phyloP scores from a whole-genome alignment of 1,140 invertebrate species.

The Radopholus similis region DNA sequence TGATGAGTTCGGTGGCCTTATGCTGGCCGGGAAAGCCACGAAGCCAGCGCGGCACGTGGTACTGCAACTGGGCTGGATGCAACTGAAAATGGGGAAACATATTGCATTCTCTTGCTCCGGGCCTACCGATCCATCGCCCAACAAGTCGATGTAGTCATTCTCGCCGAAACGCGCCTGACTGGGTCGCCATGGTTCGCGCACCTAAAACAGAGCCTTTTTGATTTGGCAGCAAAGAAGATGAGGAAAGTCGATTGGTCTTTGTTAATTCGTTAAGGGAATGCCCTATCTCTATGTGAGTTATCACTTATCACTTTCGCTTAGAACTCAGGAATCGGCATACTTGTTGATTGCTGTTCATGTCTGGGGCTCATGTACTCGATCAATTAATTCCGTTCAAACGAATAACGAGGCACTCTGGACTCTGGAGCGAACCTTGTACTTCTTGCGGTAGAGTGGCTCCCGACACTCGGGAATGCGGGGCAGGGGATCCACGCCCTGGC shows the following conservation, averaged over 20 bases:
- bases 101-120: too few relatives aligned
- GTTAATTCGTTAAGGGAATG: too few relatives aligned
- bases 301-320: too few relatives aligned
- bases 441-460: slow-evolving; percentile 41
- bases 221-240: too few relatives aligned
- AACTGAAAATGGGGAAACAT: too few relatives aligned
- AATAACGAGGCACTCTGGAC: too few relatives aligned
- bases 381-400: too few relatives aligned
- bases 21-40: slow-evolving; percentile 59
- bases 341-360: too few relatives aligned
- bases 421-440: slow-evolving; percentile 43
- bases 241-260: too few relatives aligned
- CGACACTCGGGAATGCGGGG: slow-evolving; percentile 51
- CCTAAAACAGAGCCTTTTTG: slow-evolving; percentile 8
- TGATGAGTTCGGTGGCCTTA: slow-evolving; percentile 54
- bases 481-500: slow-evolving; percentile 50
- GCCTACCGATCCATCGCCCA: slow-evolving; percentile 30
- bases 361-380: too few relatives aligned
- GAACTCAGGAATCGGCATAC: too few relatives aligned
- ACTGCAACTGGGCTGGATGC: slow-evolving; percentile 59
- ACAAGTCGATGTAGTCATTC: slow-evolving; percentile 58
- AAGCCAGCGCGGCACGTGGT: slow-evolving; percentile 57
- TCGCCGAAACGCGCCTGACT: slow-evolving; percentile 50
- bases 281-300: too few relatives aligned
- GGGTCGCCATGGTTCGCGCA: slow-evolving; percentile 32